Evolutionary conservation across 1,140 invertebrate species (phyloP), one percentile per base, ranked within the genome.

Genomic region (Leptinotarsa defecta): DNA sequence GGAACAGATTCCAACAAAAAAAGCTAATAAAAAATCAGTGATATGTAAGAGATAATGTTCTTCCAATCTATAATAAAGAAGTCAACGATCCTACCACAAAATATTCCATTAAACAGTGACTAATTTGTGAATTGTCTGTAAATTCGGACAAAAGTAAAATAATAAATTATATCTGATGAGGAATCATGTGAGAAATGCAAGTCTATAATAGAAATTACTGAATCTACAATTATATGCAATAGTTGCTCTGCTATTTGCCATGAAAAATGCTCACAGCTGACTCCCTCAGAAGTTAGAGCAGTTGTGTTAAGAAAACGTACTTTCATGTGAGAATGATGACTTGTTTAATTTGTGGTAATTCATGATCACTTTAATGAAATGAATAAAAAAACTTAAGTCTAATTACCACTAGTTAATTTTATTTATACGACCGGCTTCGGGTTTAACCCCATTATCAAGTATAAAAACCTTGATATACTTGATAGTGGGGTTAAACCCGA

Each of bases 181-280:
- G 64, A 65, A 65, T 27, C 64, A 65, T 65, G 0, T 65, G 5
- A 65, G 22, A 65, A 65, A 34, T 65, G 64, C 20, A 24, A 65
- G 0, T 65, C 0, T 5, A 0, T 24, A 1, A 65, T 24, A 65
- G 4, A 65, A 65, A 65, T 65, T 65, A 65, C 22, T 20, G 64
- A 65, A 65, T 65, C 20, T 65, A 65, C 20, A 24, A 65, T 65
- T 22, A 65, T 65, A 65, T 24, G 64, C 22, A 11, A 65, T 20
- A 65, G 64, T 34, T 65, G 22, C 64, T 27, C 17, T 65, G 22
- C 22, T 65, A 13, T 65, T 65, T 13, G 24, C 22, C 22, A 65
- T 22, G 64, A 65, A 65, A 65, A 65, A 65, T 65, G 64, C 64
- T 65, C 64, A 13, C 64, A 27, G n/a, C 64, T 65, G 64, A 20